These are phyloP conservation scores for Brachionus angularis DNA, from an alignment of 1,140 invertebrate species.

Conservation along the genomic window DNA sequence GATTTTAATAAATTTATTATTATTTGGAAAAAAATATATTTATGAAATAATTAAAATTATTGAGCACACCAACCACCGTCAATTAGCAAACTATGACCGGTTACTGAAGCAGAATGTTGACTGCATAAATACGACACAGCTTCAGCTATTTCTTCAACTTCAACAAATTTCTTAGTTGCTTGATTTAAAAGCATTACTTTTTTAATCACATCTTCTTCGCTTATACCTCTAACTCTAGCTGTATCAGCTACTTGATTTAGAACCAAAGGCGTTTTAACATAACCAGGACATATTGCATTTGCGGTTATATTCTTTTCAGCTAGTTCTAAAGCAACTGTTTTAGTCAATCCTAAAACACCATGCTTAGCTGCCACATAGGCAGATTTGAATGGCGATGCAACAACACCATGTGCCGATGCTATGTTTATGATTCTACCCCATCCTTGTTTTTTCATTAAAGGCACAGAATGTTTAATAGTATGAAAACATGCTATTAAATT, in stretches of 20 bases:
- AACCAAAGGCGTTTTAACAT: conserved; percentile 53
- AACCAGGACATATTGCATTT: conserved; percentile 56
- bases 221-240: conserved; percentile 47
- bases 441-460: conserved; percentile 51
- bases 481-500: conserved; percentile 53
- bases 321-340: conserved; percentile 52
- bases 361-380: conserved; percentile 55
- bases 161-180: conserved; percentile 43
- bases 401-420: conserved; percentile 51
- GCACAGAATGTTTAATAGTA: conserved; percentile 49
- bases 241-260: conserved; percentile 47
- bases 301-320: conserved; percentile 52
- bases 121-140: conserved; percentile 45
- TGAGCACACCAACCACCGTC: conserved; percentile 48
- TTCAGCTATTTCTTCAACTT: conserved; percentile 20
- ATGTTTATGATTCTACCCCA: conserved; percentile 56
- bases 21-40: too few species aligned
- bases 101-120: conserved; percentile 46
- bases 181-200: conserved; percentile 37
- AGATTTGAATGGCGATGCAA: conserved; percentile 51
- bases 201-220: conserved; percentile 30
- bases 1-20: too few species aligned
- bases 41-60: not conserved
- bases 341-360: conserved; percentile 53
- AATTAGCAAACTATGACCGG: conserved; percentile 47